Conservation (phyloP, 2,888 invertebrate genomes). For the Embidobia sp. region DNA sequence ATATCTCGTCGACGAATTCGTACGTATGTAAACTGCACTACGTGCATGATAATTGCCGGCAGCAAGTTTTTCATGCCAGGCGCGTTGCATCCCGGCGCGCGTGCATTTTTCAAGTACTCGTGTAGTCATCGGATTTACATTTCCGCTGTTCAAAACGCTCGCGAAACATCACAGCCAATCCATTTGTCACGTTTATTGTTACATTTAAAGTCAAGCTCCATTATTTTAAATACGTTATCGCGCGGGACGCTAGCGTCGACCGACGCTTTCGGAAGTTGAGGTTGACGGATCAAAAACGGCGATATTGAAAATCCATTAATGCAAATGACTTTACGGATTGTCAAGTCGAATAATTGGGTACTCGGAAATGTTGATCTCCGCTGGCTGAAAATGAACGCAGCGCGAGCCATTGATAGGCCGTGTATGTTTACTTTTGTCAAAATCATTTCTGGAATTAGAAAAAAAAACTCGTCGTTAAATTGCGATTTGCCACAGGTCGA, state of each 20-base stretch:
- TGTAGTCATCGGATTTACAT: conserved; percentile 48
- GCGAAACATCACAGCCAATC: conserved; percentile 35
- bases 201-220: conserved; percentile 50
- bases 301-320: conserved; percentile 54
- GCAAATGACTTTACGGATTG: conserved; percentile 45
- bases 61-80: conserved; percentile 57
- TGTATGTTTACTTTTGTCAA: too few species aligned
- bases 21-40: conserved; percentile 50
- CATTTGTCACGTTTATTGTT: conserved; percentile 60
- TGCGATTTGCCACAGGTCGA: too few species aligned
- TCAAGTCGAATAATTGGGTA: conserved; percentile 37
- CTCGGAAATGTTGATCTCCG: conserved; percentile 31
- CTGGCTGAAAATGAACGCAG: too few species aligned
- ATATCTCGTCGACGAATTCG: conserved; percentile 54
- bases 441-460: too few species aligned
- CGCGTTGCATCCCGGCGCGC: conserved; percentile 32
- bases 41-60: conserved; percentile 62
- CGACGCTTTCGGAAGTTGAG: conserved; percentile 7
- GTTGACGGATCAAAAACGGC: conserved; percentile 31
- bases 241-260: conserved; percentile 5
- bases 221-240: conserved; percentile 56
- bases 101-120: conserved; percentile 49
- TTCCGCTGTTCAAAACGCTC: conserved; percentile 42
- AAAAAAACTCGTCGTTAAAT: too few species aligned
- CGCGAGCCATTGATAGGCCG: too few species aligned